Evolutionary conservation across 1,140 invertebrate species (phyloP), one percentile per base, ranked within the genome.

Genomic region (Leucophenga varia): DNA sequence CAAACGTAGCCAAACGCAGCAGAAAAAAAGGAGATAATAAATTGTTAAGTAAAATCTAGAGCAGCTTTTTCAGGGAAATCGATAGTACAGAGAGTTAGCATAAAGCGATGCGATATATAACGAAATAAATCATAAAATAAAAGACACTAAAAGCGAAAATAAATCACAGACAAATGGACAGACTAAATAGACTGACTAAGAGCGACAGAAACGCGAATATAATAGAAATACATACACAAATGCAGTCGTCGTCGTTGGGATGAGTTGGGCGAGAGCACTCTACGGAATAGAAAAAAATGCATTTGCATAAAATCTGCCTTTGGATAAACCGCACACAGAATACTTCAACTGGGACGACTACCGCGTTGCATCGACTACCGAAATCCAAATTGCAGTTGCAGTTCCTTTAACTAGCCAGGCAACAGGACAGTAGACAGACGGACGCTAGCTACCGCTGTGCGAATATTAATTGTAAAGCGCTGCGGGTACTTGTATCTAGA

Each of bases 61-160:
- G 13, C 13, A 13, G 31, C 31, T 8, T 8, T 4, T 4, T 4
- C 8, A n/a, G 13, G 31, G 31, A 6, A 34, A 34, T 8, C 31
- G 8, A 34, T 6, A 34, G 31, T 32, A 12, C 28, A 18, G 28
- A 36, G 12, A 41, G 31, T 19, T 22, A 18, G 35, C 35, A 37
- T 18, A 37, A 18, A 37, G 20, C 20, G 20, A 18, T 19, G 20
- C 35, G 20, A 37, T 37, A 14, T 19, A 37, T 16, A 9, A 37
- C 10, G 35, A 16, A 37, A 64, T 64, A 64, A 64, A 64, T 64
- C 61, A 59, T 57, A 57, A 60, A 61, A 59, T 63, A 67, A 63
- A 60, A 63, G 54, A 49, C 56, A 67, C 63, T 67, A 63, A 67
- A 67, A 67, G 54, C 57, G 46, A 60, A 58, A 58, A 67, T 68